Percentiles rank a stretch among this genome's conserved stretches.
Evolutionary conservation across 2,113 vertebrate genomes (phyloP).

Genomic region (Bothrops jararaca): DNA sequence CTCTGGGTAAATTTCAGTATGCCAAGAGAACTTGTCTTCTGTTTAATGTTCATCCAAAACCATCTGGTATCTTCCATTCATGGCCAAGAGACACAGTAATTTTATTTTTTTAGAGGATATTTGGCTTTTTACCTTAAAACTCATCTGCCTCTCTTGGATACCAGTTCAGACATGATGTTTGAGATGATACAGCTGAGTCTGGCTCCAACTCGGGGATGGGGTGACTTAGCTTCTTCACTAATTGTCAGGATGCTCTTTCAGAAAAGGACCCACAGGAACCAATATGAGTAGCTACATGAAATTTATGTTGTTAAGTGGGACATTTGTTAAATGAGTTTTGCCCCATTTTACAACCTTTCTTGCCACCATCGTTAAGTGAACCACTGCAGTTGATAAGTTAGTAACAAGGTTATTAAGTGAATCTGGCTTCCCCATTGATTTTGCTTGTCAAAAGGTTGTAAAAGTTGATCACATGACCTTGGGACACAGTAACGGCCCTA

Average conservation of each 20-base stretch:
- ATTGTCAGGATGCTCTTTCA: background rate
- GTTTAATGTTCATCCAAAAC: conserved; percentile 65
- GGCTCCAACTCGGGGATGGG: conserved; percentile 15
- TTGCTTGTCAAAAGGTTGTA: background rate
- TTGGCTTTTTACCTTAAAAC: conserved; percentile 29
- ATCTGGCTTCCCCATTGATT: background rate
- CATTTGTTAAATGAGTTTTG: background rate
- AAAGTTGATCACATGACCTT: background rate
- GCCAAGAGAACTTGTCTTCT: conserved; percentile 51
- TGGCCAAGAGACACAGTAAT: conserved; percentile 58
- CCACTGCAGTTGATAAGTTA: background rate
- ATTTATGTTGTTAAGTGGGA: background rate
- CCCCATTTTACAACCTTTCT: background rate
- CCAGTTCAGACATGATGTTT: conserved; percentile 35
- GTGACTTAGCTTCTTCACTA: conserved; percentile 20
- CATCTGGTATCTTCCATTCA: conserved; percentile 63
- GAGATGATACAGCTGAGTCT: conserved; percentile 21
- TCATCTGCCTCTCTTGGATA: conserved; percentile 17
- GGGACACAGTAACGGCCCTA: background rate
- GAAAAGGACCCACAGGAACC: background rate
- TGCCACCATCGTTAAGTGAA: background rate
- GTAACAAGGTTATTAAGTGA: background rate
- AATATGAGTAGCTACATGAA: background rate
- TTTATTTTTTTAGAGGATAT: conserved; percentile 50
- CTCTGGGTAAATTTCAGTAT: conserved; percentile 51